Evolutionary conservation across 2,797 vertebrate species (phyloP), one percentile per base, ranked within the genome.

Genomic region (Pseudocheirus occidentalis): DNA sequence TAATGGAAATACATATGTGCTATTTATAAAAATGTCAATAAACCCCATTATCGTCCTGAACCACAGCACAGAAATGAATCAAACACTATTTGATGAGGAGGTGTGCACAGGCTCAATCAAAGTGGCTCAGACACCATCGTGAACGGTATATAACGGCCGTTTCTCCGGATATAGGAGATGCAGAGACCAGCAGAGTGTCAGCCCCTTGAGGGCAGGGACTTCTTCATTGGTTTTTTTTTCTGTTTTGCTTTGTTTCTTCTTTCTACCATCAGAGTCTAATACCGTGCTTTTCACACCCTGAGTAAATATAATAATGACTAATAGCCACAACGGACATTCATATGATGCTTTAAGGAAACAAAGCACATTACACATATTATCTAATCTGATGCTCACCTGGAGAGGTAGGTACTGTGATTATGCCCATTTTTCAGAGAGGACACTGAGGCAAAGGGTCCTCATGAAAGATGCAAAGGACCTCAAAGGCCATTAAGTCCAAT

Each of bases 1-100:
- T 97, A 98, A 98, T 95, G 97, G 98, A 97, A 98, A 97, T 95
- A 94, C 96, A 98, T 98, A 98, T 96, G 89, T 40, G 90, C 93
- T 95, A 96, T 97, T 98, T 97, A 97, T 97, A 97, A 97, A 97
- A 97, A 97, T 97, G 96, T 96, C 97, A 98, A 97, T 96, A 97
- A 93, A 29, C 4, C 90, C 24, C 81, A 93, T 96, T 96, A 92
- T 55, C 96, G 93, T 92, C 94, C 95, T 95, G 94, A 97, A 97
- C 95, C 97, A 93, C 95, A 96, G 94, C 96, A 94, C 94, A 90
- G 94, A 97, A 95, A 97, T 95, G 96, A 96, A 97, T 95, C 95
- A 93, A 96, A 95, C 55, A 95, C 95, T 94, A 98, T 97, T 97
- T 97, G 97, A 97, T 95, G 97, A 96, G 96, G 96, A 96, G 96